Base-by-base conservation (phyloP, 2,797 vertebrate species). In the Chelmon rostratus region DNA sequence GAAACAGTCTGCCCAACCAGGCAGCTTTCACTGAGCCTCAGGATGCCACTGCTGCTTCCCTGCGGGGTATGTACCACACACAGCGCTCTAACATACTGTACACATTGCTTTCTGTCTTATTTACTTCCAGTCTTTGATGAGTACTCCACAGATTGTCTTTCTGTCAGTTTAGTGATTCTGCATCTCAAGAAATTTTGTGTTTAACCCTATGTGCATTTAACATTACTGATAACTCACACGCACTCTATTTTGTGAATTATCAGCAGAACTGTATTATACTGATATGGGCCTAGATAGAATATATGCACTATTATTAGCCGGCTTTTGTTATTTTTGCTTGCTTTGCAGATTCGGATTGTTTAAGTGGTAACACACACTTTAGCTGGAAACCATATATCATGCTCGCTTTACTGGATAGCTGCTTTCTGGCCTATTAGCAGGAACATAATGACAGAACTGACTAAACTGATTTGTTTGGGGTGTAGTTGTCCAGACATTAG, bases 1-100 rank as follows among this genome's bases (percentile, higher is more conserved):
- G 98, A 88, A 99, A 97, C 96, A 99, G 98, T 86, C 96, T 99
- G 92, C 98, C 98, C 78, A 98, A 94, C 95, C 98, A 98, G 94
- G 95, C 94, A 73, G 95, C 95, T 1, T 97, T 98, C 92, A 91
- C 95, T 65, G 97, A 99, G 94, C 94, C 96, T 84, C 97, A 97
- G 90, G 98, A 99, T 25, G 94, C 94, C 85, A 89, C 94, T 81
- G 93, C 96, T 73, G 91, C 94, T 81, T 92, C 95, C 90, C 95
- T 96, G 90, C 95, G 96, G 78, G 95, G 96, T 96, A 88, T 8
- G 95, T 89, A 68, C 61, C 65, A 73, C 78, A 86, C 54, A 73
- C 86, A 37, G 78, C 6, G 38, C 80, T 62, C 64, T 9, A 42
- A 63, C 79, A 75, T 15, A 65, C 31, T 78, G 23, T 40, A 70